Conservation (phyloP, 2,888 invertebrate genomes). For the Hesperia comma region DNA sequence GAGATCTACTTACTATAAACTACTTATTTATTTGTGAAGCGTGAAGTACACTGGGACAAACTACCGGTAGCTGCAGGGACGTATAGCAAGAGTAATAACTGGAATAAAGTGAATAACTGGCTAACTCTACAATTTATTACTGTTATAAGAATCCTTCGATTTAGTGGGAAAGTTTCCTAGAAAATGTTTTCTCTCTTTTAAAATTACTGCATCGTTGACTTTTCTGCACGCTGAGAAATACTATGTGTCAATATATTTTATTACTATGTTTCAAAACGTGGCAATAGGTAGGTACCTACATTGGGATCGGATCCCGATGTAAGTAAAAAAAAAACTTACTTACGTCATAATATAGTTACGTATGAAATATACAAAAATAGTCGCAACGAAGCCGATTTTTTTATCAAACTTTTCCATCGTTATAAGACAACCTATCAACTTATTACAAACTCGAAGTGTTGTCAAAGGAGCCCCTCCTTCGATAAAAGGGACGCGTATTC, state of each 20-base stretch:
- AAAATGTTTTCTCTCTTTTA: conserved; percentile 1
- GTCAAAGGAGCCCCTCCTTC: conserved; percentile 22
- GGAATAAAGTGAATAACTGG: conserved; percentile 5
- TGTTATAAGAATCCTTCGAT: neutral
- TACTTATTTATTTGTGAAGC: too few relatives aligned
- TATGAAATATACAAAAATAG: too few relatives aligned
- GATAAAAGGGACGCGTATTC: conserved; percentile 49
- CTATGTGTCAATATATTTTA: neutral
- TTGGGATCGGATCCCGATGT: too few relatives aligned
- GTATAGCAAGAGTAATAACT: neutral
- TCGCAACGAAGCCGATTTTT: too few relatives aligned
- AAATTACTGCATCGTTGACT: neutral
- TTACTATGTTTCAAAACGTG: too few relatives aligned
- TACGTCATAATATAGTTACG: too few relatives aligned
- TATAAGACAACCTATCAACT: conserved; percentile 51
- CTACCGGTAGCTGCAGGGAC: too few relatives aligned
- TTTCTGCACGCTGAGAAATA: neutral
- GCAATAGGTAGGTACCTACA: too few relatives aligned
- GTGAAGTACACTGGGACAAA: too few relatives aligned
- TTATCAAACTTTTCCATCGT: too few relatives aligned
- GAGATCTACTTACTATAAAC: too few relatives aligned
- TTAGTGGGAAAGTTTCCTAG: conserved; percentile 18
- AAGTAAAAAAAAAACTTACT: too few relatives aligned
- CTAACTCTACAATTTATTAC: neutral
- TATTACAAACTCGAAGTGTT: conserved; percentile 69